A percentile compares a stretch with the other conserved stretches of the same genome.
These are phyloP conservation scores for Brachionus koreanus DNA, from an alignment of 1,140 invertebrate genomes.

Conservation along the genomic window DNA sequence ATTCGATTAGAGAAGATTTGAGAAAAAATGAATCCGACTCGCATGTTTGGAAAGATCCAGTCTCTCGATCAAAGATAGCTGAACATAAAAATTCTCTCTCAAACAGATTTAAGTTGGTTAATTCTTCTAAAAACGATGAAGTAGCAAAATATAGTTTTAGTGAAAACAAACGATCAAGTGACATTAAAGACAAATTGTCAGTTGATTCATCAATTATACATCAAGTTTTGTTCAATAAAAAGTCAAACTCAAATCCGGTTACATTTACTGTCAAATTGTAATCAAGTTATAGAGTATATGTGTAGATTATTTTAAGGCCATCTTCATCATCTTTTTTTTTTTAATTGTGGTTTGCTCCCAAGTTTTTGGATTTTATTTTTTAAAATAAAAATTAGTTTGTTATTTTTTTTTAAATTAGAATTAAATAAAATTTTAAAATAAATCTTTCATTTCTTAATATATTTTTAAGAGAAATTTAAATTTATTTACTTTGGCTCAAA, in stretches of 20 bases:
- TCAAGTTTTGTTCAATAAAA: constrained; percentile 52
- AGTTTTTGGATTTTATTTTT: neutral
- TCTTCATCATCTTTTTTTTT: neutral
- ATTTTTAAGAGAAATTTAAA: too few species aligned
- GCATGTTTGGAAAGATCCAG: constrained; percentile 12
- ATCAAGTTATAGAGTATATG: neutral
- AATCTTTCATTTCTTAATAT: too few species aligned
- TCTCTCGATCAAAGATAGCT: neutral
- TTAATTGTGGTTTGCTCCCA: neutral
- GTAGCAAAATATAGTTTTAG: neutral
- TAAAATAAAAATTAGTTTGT: neutral
- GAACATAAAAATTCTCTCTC: neutral
- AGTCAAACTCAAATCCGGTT: constrained; percentile 46
- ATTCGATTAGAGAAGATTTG: neutral
- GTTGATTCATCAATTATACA: constrained; percentile 50
- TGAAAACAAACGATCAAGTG: constrained; percentile 44
- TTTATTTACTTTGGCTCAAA: too few species aligned
- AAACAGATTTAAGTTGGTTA: constrained; percentile 3
- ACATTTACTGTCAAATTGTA: constrained; percentile 51
- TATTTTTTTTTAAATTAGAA: neutral
- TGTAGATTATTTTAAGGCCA: neutral
- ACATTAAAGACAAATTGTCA: constrained; percentile 6
- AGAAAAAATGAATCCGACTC: constrained; percentile 23
- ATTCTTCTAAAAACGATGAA: neutral
- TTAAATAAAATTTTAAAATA: too few species aligned